Percentiles rank a stretch among this genome's conserved stretches.
phyloP scores from a whole-genome alignment of 2,113 vertebrate genomes.

The Prunella himalayana region DNA sequence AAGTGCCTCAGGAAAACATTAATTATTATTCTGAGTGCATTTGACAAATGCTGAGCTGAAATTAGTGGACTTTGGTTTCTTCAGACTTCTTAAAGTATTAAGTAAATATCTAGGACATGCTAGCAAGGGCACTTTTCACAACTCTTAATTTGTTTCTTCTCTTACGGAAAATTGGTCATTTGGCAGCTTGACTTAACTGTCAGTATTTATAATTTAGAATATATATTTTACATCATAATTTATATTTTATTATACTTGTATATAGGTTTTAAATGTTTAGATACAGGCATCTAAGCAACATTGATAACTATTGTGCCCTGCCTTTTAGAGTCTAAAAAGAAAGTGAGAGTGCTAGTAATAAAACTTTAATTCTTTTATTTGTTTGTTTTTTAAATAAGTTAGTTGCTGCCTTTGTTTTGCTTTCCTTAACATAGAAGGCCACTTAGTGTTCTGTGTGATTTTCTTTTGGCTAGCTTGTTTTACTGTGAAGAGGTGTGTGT shows the following conservation, averaged over 20 bases:
- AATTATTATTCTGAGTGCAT: conserved; percentile 10
- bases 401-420: not conserved
- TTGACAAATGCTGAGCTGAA: not conserved
- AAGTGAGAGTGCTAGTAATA: not conserved
- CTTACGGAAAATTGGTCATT: not conserved
- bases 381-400: not conserved
- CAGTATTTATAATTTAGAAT: not conserved
- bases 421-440: not conserved
- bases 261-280: not conserved
- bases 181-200: not conserved
- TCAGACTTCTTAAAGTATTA: not conserved
- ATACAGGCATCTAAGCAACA: not conserved
- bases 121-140: not conserved
- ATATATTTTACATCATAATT: not conserved
- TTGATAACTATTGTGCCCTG: not conserved
- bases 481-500: not conserved
- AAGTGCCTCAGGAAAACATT: not conserved
- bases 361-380: not conserved
- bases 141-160: not conserved
- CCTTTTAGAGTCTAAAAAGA: not conserved
- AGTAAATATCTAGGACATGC: not conserved
- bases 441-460: not conserved
- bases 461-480: not conserved
- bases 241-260: not conserved
- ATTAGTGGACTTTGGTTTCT: not conserved